These are phyloP conservation scores for Delia radicum DNA, from an alignment of 1,140 invertebrate genomes.

Conservation along the genomic window DNA sequence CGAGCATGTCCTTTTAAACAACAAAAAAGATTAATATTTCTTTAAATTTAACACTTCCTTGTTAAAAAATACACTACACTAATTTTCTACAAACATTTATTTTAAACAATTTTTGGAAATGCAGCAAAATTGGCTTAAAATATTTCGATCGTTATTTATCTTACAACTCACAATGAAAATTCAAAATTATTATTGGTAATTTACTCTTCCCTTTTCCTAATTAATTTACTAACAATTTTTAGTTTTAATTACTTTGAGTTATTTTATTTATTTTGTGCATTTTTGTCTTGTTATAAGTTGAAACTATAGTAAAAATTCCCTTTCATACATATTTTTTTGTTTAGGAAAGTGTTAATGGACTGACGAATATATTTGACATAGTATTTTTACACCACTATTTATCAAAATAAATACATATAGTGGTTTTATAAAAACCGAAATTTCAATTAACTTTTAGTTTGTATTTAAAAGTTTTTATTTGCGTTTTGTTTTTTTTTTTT, in stretches of 20 bases:
- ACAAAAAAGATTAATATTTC: neutral
- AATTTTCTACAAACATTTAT: neutral
- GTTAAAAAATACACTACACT: too few relatives aligned
- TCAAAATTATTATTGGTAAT: neutral
- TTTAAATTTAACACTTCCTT: neutral
- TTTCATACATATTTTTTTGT: too few relatives aligned
- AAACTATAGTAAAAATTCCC: too few relatives aligned
- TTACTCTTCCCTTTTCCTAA: neutral
- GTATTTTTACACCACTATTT: too few relatives aligned
- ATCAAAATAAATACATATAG: too few relatives aligned
- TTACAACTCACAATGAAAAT: neutral
- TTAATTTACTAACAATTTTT: neutral
- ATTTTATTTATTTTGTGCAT: neutral
- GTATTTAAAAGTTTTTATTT: too few relatives aligned
- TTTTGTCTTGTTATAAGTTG: too few relatives aligned
- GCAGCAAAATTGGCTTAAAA: neutral
- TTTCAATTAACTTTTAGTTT: too few relatives aligned
- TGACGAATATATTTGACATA: too few relatives aligned
- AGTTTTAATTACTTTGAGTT: neutral
- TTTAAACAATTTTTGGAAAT: neutral
- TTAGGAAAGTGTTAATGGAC: too few relatives aligned
- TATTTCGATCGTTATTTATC: neutral
- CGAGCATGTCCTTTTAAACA: conserved; percentile 29
- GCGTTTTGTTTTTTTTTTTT: too few relatives aligned
- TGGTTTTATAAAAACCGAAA: too few relatives aligned